These are phyloP conservation scores for Myotis davidii DNA, from an alignment of 2,113 vertebrate species.

Conservation along the genomic window DNA sequence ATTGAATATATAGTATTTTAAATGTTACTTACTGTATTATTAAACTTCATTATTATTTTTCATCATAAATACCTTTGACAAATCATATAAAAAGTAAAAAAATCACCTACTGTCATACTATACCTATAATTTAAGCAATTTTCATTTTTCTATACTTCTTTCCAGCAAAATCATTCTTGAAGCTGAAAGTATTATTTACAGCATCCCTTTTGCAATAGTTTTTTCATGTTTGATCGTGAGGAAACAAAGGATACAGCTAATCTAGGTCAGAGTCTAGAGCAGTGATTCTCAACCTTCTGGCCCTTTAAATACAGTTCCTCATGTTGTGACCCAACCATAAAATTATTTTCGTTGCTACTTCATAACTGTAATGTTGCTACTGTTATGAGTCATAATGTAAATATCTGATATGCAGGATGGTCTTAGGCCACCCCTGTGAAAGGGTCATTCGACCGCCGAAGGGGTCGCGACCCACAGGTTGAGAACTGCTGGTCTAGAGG, in stretches of 20 bases:
- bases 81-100: not conserved
- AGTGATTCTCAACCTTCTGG: no score
- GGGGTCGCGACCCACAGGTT: no score
- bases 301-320: no score
- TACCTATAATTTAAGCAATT: not conserved
- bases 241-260: not conserved
- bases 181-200: not conserved
- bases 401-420: no score
- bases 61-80: not conserved
- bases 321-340: no score
- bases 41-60: conserved; percentile 24
- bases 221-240: not conserved
- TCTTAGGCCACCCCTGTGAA: no score
- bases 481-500: not conserved
- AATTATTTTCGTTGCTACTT: no score
- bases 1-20: not conserved
- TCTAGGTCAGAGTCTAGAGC: not conserved
- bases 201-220: not conserved
- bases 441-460: no score
- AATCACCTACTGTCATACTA: not conserved
- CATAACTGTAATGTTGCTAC: no score
- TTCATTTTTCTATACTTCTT: conserved; percentile 32
- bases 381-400: no score
- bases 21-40: not conserved
- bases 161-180: conserved; percentile 16